A percentile compares a stretch with the other conserved stretches of the same genome.
Evolutionary conservation across 2,113 vertebrate species (phyloP).

Genomic region (Xiphophorus couchianus): DNA sequence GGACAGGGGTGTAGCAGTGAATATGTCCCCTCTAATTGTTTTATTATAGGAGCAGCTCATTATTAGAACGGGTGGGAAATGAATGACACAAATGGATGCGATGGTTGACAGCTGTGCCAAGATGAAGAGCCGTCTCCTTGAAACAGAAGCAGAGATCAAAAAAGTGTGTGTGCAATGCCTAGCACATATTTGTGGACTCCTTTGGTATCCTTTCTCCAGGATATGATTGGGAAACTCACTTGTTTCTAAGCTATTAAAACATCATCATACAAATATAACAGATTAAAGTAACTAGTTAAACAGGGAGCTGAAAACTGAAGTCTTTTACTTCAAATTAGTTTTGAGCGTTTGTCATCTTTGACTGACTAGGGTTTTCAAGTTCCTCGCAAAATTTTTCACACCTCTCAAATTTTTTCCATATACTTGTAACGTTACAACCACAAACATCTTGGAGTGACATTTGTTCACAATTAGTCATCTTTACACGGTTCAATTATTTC

Average conservation of each 20-base stretch:
- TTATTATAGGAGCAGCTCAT: conserved; percentile 62
- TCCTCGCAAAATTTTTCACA: neutral
- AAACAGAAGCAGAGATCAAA: conserved; percentile 15
- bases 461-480: neutral
- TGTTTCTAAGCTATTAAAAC: conserved; percentile 4
- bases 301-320: neutral
- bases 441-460: neutral
- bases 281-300: neutral
- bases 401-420: neutral
- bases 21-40: conserved; percentile 59
- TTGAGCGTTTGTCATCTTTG: neutral
- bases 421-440: neutral
- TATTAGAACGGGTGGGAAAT: conserved; percentile 58
- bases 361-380: conserved; percentile 1
- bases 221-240: neutral
- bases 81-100: conserved; percentile 51
- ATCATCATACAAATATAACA: neutral
- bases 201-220: neutral
- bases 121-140: conserved; percentile 48
- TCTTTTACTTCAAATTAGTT: neutral
- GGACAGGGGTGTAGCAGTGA: conserved; percentile 17
- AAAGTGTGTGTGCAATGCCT: neutral
- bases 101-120: conserved; percentile 36
- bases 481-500: neutral
- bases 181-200: too few relatives aligned